Base-by-base conservation (phyloP, 2,113 vertebrate genomes). In the Vidua macroura region DNA sequence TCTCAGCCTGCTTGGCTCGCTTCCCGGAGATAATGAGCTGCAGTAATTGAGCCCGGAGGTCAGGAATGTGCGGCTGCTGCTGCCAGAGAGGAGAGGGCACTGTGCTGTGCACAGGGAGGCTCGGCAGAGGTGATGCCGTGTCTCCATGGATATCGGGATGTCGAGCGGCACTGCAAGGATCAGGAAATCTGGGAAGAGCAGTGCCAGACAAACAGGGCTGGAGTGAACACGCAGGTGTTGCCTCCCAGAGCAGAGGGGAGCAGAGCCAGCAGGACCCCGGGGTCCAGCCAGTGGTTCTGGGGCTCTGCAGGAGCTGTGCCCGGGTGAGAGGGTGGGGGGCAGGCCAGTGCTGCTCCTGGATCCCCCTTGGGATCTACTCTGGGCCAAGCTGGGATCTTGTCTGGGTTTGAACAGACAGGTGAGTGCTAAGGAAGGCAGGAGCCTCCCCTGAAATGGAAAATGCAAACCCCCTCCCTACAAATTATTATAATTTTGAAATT, bases 21-120 rank as follows among this genome's bases (percentile, higher is more conserved):
- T 92, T 96, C 95, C 96, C 95, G 95, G 95, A 85, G 85, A 95
- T 97, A 96, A 96, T 95, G 96, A 97, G 95, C 95, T 95, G 83
- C 95, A 76, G 95, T 96, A 95, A 96, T 96, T 96, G 94, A 94
- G 95, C 93, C 95, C 52, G 58, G 80, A 96, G 96, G 96, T 96
- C 96, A 96, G 59, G 95, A 96, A 88, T 93, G 95, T 73, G 86
- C 31, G 4, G 58, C 77, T 88, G 23, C 80, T 75, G 73, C 39
- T 95, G 93, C 90, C 92, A 79, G 92, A 33, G 95, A 41, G 46
- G 79, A 79, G 83, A 86, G 90, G 93, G 88, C 93, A 86, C 67
- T 55, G 86, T 9, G 69, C 69, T 51, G 83, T 28, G 77, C 2
- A 0, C 76, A 59, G 79, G 86, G 62, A 74, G 70, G 12, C 83